Conservation (phyloP, 2,113 vertebrate genomes). For the Pelecanus crispus region DNA sequence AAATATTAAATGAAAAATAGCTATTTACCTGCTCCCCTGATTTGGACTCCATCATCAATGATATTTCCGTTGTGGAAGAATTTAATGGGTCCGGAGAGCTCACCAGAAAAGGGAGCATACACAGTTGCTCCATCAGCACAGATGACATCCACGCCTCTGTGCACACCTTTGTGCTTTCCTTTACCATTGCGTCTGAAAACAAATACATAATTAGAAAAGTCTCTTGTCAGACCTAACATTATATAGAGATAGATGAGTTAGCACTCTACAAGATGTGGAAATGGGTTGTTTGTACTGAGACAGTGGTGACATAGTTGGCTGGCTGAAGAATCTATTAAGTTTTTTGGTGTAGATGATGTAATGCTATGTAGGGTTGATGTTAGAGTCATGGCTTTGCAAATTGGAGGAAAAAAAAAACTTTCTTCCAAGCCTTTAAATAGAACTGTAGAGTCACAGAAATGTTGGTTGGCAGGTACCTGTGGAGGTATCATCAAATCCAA, state of each 20-base stretch:
- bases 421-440: not conserved
- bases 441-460: not conserved
- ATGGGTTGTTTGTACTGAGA: not conserved
- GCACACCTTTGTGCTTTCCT: slow-evolving; percentile 60
- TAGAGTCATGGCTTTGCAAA: not conserved
- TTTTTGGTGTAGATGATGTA: not conserved
- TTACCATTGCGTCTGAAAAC: not conserved
- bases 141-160: slow-evolving; percentile 69
- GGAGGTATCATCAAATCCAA: not conserved
- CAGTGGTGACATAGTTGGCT: not conserved
- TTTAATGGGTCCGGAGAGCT: slow-evolving; percentile 56
- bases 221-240: not conserved
- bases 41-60: slow-evolving; percentile 74
- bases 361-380: not conserved
- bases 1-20: not conserved
- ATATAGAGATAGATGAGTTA: fast-evolving
- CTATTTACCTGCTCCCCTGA: slow-evolving; percentile 64
- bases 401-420: no score
- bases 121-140: slow-evolving; percentile 72
- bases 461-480: not conserved
- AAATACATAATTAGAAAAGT: fast-evolving
- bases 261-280: fast-evolving
- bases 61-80: slow-evolving; percentile 62
- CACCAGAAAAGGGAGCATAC: slow-evolving; percentile 74
- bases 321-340: not conserved